Conservation (phyloP, 1,140 invertebrate species). For the Drosophila auraria region DNA sequence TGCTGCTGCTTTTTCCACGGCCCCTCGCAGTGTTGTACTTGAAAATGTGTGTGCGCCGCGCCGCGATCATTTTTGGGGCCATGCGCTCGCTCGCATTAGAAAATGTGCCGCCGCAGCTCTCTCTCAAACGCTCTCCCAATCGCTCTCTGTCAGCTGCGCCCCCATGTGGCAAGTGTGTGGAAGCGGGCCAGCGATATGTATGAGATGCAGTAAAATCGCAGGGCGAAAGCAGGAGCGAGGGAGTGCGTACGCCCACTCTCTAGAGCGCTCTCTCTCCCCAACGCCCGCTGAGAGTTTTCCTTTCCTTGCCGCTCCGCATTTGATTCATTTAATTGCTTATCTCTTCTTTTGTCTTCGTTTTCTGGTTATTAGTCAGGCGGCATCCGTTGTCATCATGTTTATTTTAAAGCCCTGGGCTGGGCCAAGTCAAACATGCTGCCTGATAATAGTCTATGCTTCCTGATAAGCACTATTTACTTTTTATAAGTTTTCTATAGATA, state of each 20-base stretch:
- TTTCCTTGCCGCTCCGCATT: conserved; percentile 35
- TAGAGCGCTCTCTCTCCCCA: not conserved
- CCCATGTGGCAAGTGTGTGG: conserved; percentile 23
- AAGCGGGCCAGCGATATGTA: conserved; percentile 7
- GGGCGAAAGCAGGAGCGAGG: conserved; percentile 8
- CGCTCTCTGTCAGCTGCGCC: conserved; percentile 37
- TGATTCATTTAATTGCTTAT: conserved; percentile 70
- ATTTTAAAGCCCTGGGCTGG: conserved; percentile 36
- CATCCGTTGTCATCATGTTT: conserved; percentile 54
- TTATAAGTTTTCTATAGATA: conserved; percentile 35
- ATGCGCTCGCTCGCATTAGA: conserved; percentile 53
- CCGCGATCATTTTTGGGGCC: conserved; percentile 60
- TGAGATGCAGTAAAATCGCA: conserved; percentile 4
- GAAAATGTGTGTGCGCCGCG: conserved; percentile 62
- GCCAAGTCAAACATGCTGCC: conserved; percentile 48
- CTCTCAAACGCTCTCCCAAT: conserved; percentile 2
- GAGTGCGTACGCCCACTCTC: conserved; percentile 4
- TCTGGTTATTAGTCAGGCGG: conserved; percentile 62
- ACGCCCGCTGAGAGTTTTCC: conserved; percentile 37
- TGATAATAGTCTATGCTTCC: conserved; percentile 43
- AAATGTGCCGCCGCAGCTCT: conserved; percentile 15
- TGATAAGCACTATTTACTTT: conserved; percentile 35
- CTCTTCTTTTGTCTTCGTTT: conserved; percentile 43
- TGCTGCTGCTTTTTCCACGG: conserved; percentile 54
- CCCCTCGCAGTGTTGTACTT: conserved; percentile 77